phyloP scores from a whole-genome alignment of 2,888 invertebrate genomes.

The Lepeophtheirus nordmannii region DNA sequence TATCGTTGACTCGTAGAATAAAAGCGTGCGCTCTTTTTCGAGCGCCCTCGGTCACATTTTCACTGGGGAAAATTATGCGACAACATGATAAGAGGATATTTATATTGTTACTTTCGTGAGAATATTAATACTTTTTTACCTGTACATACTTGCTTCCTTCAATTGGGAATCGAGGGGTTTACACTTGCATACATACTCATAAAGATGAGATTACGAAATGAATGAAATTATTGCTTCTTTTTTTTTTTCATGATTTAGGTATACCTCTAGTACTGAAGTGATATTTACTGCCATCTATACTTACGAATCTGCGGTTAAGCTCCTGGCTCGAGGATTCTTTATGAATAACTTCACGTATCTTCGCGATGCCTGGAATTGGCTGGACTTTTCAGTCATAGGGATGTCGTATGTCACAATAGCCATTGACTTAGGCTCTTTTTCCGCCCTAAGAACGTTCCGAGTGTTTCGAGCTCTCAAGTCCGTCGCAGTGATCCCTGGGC shows the following conservation, averaged over 20 bases:
- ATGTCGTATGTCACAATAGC: slow-evolving; percentile 89
- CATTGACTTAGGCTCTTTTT: slow-evolving; percentile 95
- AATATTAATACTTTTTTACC: too few species aligned
- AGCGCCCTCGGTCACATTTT: too few species aligned
- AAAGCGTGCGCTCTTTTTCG: too few species aligned
- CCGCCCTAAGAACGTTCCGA: slow-evolving; percentile 96
- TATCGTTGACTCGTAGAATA: too few species aligned
- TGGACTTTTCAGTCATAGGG: slow-evolving; percentile 98
- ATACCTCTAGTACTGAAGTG: slow-evolving; percentile 41
- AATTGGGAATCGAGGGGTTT: too few species aligned
- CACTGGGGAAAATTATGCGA: too few species aligned
- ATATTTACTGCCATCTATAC: slow-evolving; percentile 99
- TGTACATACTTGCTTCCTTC: too few species aligned
- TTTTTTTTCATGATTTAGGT: slow-evolving; percentile 46
- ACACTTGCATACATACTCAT: too few species aligned
- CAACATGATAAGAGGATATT: too few species aligned
- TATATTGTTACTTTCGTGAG: too few species aligned
- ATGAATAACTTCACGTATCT: slow-evolving; percentile 98
- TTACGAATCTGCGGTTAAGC: slow-evolving; percentile 96
- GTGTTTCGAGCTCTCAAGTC: slow-evolving; percentile 98
- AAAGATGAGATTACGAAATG: neutral
- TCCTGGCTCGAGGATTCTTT: slow-evolving; percentile 98
- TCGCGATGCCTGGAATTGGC: slow-evolving; percentile 99
- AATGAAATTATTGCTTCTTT: neutral
- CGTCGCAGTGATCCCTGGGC: slow-evolving; percentile 95